Base-by-base conservation (phyloP, 2,888 invertebrate genomes). In the Enoplolaimus lenunculus region DNA sequence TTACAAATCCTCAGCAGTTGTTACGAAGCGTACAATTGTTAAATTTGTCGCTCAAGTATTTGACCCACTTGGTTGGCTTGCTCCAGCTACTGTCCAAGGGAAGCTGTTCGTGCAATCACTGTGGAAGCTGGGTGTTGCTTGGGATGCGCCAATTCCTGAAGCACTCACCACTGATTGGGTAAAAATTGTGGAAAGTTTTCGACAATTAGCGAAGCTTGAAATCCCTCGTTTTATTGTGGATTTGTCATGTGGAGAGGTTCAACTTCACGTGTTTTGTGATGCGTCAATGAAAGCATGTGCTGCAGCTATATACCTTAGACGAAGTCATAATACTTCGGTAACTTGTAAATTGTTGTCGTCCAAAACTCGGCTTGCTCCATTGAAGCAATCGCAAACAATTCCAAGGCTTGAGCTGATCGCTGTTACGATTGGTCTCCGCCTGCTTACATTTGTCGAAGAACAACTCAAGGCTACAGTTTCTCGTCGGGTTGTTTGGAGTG, bases 211-310 rank as follows among this genome's bases (percentile, higher is more conserved):
- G 13, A 30, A 7, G 21, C 2, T 66, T 34, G 67, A 66, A 66
- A 31, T 66, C n/a, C 67, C 30, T 3, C 3, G 67, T 21, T 30
- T 26, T 13, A 29, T 62, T 7, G 31, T 62, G 16, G 62, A 62
- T 31, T 45, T 45, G 21, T 45, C 45, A 21, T 45, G 7, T 13
- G 31, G 62, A 26, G 62, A 62, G n/a, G 7, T 29, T 3, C 29
- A 62, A 31, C 62, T 62, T 29, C 62, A 62, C n/a, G 62, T 62
- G 7, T 62, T 66, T 66, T 21, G 28, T 21, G 67, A 66, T n/a
- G 67, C 67, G 30, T 66, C 67, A 34, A 34, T 21, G 34, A 21
- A 31, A 21, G 67, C 67, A 7, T 66, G 34, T 31, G 67, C 67
- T 34, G 67, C 67, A 33, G 67, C 33, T 3, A 34, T 31, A n/a